Evolutionary conservation across 37 sponge, comb jelly and placozoan genomes (phyloP), one percentile per base, ranked within the genome.

Genomic region (Ianthella basta): DNA sequence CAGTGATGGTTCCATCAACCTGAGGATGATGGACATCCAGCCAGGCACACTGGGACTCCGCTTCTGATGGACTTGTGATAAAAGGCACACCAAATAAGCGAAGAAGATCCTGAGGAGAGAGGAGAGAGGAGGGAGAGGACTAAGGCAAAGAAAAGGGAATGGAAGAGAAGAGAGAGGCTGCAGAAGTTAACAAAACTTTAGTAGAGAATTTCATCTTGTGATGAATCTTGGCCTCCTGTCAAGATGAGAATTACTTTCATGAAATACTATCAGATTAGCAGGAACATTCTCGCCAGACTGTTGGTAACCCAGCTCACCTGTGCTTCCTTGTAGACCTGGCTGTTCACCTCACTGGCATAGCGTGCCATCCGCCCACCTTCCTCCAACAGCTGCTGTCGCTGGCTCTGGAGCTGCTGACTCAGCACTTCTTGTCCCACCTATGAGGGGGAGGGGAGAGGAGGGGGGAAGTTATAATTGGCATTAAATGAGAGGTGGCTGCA

Each of bases 1-100:
- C 94, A 1, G 99, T 99, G 82, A 99, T 93, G 55, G 90, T 88
- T 16, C 99, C 99, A 19, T 94, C 87, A 38, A 82, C 65, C 33
- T 79, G 87, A 41, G 23, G 83, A 67, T 30, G 86, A 85, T 53
- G 41, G 37, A 56, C 30, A 32, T 97, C 96, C 67, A 99, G 86
- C 63, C 83, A 69, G 4, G 99, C 97, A 91, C 99, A 99, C 89
- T 99, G 99, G 0, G 99, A 97, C 84, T 99, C 99, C 18, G 99
- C 99, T 67, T 99, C 99, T 30, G 54, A 72, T 40, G 97, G 97
- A 72, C 93, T 90, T 24, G 87, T 72, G 15, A 99, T 38, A 83
- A 88, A 99, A 15, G 99, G 99, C 0, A 99, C 61, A 59, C 96
- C 96, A 85, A 99, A 99, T 38, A 99, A 59, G 34, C 73, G 55